Conservation (phyloP, 1,140 invertebrate genomes). For the Anastrepha obliqua region DNA sequence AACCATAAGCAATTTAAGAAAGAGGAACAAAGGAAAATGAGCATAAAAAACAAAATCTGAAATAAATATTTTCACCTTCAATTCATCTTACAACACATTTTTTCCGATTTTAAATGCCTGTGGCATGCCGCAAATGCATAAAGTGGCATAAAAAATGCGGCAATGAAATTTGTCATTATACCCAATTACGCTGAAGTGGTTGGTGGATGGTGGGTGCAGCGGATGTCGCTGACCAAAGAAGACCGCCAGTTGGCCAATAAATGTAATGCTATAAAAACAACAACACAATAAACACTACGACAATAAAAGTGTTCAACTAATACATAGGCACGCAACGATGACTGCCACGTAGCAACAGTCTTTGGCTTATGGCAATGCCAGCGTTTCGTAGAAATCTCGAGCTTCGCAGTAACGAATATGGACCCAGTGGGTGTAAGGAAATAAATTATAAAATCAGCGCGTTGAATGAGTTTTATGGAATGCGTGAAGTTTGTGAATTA, state of each 20-base stretch:
- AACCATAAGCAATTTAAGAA: too few species aligned
- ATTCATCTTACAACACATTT: not conserved
- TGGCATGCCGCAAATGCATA: conserved; percentile 24
- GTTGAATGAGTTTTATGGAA: conserved; percentile 20
- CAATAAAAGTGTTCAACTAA: not conserved
- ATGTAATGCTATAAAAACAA: not conserved
- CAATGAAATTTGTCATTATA: conserved; percentile 52
- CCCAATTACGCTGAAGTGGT: conserved; percentile 34
- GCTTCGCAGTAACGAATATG: not conserved
- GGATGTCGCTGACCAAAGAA: not conserved
- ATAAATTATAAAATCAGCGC: not conserved
- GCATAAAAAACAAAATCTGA: not conserved
- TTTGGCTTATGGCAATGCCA: not conserved
- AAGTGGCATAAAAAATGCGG: conserved; percentile 43
- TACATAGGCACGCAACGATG: not conserved
- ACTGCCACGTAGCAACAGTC: not conserved
- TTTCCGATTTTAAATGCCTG: not conserved
- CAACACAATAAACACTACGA: not conserved
- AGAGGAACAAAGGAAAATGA: too few species aligned
- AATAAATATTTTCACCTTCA: conserved; percentile 18
- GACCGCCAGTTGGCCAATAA: not conserved
- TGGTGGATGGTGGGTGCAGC: not conserved
- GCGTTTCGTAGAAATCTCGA: conserved; percentile 3
- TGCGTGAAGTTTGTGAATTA: not conserved
- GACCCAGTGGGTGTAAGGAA: not conserved